Conservation (phyloP, 2,113 vertebrate genomes). For the Piprites chloris region DNA sequence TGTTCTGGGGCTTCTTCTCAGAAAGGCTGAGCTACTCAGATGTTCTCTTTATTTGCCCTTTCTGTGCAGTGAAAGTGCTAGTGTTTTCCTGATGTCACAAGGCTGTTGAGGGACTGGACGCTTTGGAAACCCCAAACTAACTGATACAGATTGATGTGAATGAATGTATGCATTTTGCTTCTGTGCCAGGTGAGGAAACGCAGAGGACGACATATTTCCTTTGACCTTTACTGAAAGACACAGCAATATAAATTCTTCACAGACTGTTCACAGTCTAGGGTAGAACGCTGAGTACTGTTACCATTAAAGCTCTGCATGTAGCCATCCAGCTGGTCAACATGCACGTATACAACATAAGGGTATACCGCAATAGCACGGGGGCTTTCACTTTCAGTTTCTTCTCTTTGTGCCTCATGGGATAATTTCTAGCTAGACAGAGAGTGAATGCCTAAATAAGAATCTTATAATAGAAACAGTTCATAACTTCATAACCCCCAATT, state of each 20-base stretch:
- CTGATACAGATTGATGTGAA: not conserved
- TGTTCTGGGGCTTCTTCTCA: not conserved
- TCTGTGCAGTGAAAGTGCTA: not conserved
- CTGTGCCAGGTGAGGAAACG: not conserved
- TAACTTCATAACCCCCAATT: not conserved
- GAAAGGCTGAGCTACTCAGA: not conserved
- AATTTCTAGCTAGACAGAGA: not conserved
- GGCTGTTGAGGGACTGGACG: not conserved
- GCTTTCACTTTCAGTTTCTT: not conserved
- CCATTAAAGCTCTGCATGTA: not conserved
- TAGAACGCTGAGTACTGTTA: not conserved
- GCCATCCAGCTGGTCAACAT: not conserved
- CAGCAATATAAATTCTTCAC: not conserved
- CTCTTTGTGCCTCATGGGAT: not conserved
- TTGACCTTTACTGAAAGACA: not conserved
- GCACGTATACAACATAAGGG: not conserved
- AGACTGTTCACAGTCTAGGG: not conserved
- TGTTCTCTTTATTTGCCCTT: not conserved
- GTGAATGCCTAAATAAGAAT: not conserved
- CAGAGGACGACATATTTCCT: fast-evolving
- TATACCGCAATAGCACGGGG: not conserved
- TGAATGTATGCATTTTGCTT: not conserved
- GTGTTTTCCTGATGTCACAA: not conserved
- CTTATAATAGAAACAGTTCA: not conserved
- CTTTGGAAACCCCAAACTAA: not conserved